Conservation (phyloP, 2,797 vertebrate genomes). For the Strix occidentalis region DNA sequence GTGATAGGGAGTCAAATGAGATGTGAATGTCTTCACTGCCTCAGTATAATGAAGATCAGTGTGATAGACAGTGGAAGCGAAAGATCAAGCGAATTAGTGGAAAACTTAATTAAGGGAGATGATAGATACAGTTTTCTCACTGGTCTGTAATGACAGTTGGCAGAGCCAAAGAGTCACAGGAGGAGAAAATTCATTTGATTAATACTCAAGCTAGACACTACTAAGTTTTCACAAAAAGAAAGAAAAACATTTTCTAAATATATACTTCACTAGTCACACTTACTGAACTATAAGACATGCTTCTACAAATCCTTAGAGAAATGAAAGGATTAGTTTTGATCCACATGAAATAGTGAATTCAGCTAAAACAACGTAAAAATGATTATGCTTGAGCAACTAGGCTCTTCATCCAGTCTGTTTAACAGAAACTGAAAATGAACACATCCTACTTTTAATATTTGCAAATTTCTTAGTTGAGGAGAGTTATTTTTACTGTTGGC, state of each 20-base stretch:
- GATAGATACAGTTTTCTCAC: not conserved
- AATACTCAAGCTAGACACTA: not conserved
- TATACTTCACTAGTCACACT: not conserved
- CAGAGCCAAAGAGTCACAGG: not conserved
- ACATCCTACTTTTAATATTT: not conserved
- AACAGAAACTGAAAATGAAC: conserved; percentile 27
- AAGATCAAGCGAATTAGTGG: not conserved
- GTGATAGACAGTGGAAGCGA: not conserved
- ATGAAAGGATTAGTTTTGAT: not conserved
- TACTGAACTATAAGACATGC: not conserved
- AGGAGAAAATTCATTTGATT: not conserved
- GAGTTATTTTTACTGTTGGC: not conserved
- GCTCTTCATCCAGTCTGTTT: not conserved
- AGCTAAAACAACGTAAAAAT: not conserved
- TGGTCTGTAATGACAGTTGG: not conserved
- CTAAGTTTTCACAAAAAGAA: not conserved
- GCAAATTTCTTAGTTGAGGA: not conserved
- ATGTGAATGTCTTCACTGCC: not conserved
- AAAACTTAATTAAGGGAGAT: not conserved
- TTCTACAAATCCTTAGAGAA: not conserved
- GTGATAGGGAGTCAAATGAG: not conserved
- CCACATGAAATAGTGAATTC: not conserved
- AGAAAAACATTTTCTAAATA: not conserved
- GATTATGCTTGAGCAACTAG: not conserved
- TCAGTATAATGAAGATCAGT: not conserved